Percentiles rank a stretch among this genome's conserved stretches.
Evolutionary conservation across 2,113 vertebrate genomes (phyloP).

Genomic region (Caranx ignobilis): DNA sequence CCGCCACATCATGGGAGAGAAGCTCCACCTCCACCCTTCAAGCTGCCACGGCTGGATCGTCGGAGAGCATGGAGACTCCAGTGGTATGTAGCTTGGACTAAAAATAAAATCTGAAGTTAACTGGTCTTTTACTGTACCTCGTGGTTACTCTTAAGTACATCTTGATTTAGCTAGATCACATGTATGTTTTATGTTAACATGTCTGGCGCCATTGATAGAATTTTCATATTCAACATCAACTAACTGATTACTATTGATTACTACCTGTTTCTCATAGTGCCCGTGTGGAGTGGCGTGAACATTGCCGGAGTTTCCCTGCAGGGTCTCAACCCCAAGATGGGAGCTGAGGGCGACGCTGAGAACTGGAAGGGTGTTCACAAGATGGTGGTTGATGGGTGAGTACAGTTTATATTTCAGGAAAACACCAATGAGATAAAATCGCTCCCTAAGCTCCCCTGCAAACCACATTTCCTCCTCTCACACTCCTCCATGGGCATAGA

Average conservation of each 20-base stretch:
- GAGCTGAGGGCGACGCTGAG: conserved; percentile 89
- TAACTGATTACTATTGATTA: background rate
- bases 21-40: conserved; percentile 89
- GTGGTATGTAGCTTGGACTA: conserved; percentile 83
- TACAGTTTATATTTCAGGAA: background rate
- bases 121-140: background rate
- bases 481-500: background rate
- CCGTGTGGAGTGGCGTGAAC: conserved; percentile 97
- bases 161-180: too few relatives aligned
- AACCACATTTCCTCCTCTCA: background rate
- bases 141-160: too few relatives aligned
- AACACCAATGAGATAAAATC: background rate
- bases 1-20: conserved; percentile 95
- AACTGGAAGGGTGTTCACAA: conserved; percentile 95
- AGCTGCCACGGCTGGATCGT: conserved; percentile 97
- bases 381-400: conserved; percentile 95
- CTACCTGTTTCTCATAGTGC: conserved; percentile 82
- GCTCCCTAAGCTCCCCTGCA: background rate
- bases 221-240: background rate
- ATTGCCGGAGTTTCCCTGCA: conserved; percentile 95
- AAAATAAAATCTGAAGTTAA: conserved; percentile 41
- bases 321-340: conserved; percentile 90
- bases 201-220: background rate
- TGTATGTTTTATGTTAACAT: background rate
- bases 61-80: conserved; percentile 96